Evolutionary conservation across 2,113 vertebrate genomes (phyloP).

Genomic region (Zosterops hypoxanthus): DNA sequence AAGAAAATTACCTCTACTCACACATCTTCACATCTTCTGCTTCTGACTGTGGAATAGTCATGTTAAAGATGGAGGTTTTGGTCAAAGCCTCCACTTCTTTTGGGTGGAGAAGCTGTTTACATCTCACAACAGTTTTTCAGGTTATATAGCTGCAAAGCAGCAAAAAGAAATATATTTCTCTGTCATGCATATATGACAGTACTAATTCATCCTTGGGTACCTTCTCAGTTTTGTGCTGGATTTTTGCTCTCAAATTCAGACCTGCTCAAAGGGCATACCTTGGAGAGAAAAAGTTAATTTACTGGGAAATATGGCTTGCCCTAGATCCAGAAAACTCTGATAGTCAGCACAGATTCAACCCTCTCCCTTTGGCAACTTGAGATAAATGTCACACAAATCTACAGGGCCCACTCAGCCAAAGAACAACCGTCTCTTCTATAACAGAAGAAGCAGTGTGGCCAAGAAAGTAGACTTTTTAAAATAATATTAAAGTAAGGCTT

Average conservation of each 20-base stretch:
- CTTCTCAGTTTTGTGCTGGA: background rate
- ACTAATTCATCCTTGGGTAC: background rate
- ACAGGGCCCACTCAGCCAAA: background rate
- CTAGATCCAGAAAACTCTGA: background rate
- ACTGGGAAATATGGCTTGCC: background rate
- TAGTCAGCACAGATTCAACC: background rate
- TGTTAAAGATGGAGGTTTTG: background rate
- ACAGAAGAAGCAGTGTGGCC: background rate
- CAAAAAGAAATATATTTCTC: background rate
- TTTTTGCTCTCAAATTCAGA: background rate
- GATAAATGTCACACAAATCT: background rate
- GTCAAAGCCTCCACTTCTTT: background rate
- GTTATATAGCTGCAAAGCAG: background rate
- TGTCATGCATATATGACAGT: background rate
- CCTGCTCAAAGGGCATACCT: background rate
- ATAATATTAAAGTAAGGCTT: background rate
- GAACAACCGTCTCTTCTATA: background rate
- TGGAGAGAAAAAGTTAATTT: background rate
- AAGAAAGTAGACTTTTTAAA: background rate
- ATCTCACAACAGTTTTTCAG: background rate
- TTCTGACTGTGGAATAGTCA: background rate
- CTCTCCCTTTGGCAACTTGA: background rate
- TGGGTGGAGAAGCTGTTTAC: background rate
- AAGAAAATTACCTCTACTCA: background rate
- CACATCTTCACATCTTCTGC: background rate